Conservation (phyloP, 2,113 vertebrate genomes). For the Hemibagrus wyckioides region DNA sequence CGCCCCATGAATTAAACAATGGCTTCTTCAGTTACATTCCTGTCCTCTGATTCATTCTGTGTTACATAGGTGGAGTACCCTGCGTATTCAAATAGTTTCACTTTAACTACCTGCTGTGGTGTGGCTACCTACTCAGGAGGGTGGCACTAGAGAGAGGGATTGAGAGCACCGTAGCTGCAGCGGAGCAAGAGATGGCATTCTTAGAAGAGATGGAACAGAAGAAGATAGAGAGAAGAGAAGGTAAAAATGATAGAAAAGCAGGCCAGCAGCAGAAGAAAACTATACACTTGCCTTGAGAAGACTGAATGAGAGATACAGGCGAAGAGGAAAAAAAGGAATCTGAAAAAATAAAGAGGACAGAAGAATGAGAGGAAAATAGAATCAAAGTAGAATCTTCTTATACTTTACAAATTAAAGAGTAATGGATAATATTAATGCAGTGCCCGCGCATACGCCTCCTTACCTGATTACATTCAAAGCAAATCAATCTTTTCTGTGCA, state of each 20-base stretch:
- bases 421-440: conserved; percentile 19
- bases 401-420: conserved; percentile 37
- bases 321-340: conserved; percentile 94
- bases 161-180: conserved; percentile 68
- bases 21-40: conserved; percentile 19
- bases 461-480: not conserved
- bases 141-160: conserved; percentile 72
- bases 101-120: conserved; percentile 52
- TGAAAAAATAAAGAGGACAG: conserved; percentile 84
- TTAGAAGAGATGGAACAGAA: conserved; percentile 42
- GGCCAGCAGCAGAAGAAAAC: conserved; percentile 78
- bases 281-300: conserved; percentile 92
- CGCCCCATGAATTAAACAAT: not conserved
- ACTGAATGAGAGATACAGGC: conserved; percentile 93
- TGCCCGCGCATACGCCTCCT: not conserved
- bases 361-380: conserved; percentile 77
- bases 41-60: conserved; percentile 25
- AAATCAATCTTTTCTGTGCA: not conserved
- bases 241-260: conserved; percentile 58
- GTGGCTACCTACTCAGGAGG: conserved; percentile 60
- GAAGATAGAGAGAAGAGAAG: conserved; percentile 48
- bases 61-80: conserved; percentile 12
- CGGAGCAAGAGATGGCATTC: conserved; percentile 60
- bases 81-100: not conserved
- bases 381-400: conserved; percentile 41